phyloP scores from a whole-genome alignment of 2,888 invertebrate species.

The Melanostoma mellinum region DNA sequence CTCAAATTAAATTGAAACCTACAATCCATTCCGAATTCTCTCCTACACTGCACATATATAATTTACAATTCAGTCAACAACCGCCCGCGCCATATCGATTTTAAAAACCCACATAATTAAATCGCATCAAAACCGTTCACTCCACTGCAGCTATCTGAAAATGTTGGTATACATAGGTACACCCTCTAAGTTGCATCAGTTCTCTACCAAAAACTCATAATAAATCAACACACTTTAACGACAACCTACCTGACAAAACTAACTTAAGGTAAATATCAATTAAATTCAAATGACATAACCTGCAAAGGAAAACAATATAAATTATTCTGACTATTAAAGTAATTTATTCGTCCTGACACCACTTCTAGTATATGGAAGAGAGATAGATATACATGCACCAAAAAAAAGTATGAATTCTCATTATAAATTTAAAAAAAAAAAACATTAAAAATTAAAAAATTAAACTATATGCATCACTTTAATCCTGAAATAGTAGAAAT shows the following conservation, averaged over 20 bases:
- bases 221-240: conserved; percentile 40
- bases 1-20: too few relatives aligned
- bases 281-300: conserved; percentile 69
- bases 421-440: conserved; percentile 60
- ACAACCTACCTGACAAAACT: conserved; percentile 36
- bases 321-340: conserved; percentile 69
- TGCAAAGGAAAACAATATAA: conserved; percentile 58
- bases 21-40: too few relatives aligned
- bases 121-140: too few relatives aligned
- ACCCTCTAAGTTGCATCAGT: not conserved
- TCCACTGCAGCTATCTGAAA: conserved; percentile 8
- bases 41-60: too few relatives aligned
- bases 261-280: conserved; percentile 68
- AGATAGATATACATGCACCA: conserved; percentile 8
- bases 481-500: conserved; percentile 56
- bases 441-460: conserved; percentile 1
- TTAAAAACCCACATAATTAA: too few relatives aligned
- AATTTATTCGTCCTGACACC: conserved; percentile 63
- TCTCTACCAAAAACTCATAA: not conserved
- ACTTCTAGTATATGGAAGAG: conserved; percentile 24
- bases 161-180: conserved; percentile 15
- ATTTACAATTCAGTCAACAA: too few relatives aligned
- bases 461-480: conserved; percentile 8
- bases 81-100: too few relatives aligned
- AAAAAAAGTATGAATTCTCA: conserved; percentile 34